phyloP scores from a whole-genome alignment of 2,797 vertebrate species.

The Sebastes melanostomus region DNA sequence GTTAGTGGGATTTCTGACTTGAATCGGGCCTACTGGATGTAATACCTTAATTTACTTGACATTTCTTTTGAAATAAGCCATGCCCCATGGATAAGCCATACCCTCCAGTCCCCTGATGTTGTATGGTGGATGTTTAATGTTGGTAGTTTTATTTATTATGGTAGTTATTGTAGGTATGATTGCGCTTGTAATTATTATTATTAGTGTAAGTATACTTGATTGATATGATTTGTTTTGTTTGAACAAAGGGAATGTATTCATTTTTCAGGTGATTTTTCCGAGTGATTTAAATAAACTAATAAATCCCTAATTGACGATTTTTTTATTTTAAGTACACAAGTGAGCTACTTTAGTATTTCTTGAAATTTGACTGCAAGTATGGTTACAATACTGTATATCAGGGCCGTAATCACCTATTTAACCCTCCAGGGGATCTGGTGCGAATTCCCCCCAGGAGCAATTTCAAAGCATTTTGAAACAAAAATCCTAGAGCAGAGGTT shows the following conservation, averaged over 20 bases:
- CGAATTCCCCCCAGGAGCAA: no score
- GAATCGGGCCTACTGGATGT: conserved; percentile 78
- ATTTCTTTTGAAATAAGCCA: conserved; percentile 81
- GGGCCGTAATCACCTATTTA: not conserved
- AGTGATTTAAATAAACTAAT: conserved; percentile 82
- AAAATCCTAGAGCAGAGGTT: not conserved
- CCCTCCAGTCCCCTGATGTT: conserved; percentile 72
- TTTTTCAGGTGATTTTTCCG: conserved; percentile 78
- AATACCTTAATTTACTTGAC: conserved; percentile 77
- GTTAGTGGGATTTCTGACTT: conserved; percentile 66
- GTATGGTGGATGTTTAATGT: conserved; percentile 79
- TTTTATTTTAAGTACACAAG: conserved; percentile 15
- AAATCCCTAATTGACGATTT: conserved; percentile 58
- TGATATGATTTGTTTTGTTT: conserved; percentile 77
- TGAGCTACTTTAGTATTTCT: not conserved
- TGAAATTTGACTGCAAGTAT: not conserved
- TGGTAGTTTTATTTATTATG: conserved; percentile 76
- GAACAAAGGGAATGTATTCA: conserved; percentile 82
- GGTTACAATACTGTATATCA: not conserved
- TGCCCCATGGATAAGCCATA: conserved; percentile 82
- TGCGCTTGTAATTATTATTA: conserved; percentile 77
- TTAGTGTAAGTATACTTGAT: conserved; percentile 75
- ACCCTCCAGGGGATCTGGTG: no score
- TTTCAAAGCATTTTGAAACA: no score
- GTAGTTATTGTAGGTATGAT: conserved; percentile 79